phyloP scores from a whole-genome alignment of 2,888 invertebrate species.

The Cryptus viduatorius region DNA sequence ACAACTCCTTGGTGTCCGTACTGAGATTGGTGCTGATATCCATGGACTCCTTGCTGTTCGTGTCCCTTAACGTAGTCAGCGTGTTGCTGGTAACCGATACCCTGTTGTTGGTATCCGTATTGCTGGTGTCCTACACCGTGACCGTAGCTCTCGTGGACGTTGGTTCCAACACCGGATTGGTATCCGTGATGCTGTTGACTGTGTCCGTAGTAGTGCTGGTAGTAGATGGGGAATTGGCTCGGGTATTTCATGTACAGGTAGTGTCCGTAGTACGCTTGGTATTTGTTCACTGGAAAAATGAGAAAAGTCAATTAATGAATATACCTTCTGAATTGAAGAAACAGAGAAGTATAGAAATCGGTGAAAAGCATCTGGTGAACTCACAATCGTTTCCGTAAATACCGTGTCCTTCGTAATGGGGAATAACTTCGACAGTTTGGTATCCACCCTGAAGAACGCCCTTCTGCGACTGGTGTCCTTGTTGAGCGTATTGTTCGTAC shows the following conservation, averaged over 20 bases:
- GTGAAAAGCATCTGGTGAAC: background rate
- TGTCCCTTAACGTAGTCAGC: constrained; percentile 48
- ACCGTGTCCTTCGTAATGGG: constrained; percentile 71
- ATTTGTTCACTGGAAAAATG: constrained; percentile 71
- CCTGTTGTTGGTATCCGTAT: constrained; percentile 12
- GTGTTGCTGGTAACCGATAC: constrained; percentile 14
- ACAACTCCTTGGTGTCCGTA: constrained; percentile 35
- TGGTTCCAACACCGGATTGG: constrained; percentile 53
- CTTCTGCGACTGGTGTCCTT: constrained; percentile 54
- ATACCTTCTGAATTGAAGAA: background rate
- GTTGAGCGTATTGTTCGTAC: constrained; percentile 73
- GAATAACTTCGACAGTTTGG: constrained; percentile 77
- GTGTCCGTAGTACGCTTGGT: constrained; percentile 73
- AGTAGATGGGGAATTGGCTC: constrained; percentile 58
- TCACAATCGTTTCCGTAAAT: constrained; percentile 65
- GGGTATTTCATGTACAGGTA: constrained; percentile 78
- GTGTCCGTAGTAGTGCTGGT: constrained; percentile 66
- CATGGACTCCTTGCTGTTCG: constrained; percentile 40
- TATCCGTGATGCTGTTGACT: constrained; percentile 52
- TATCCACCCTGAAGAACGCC: constrained; percentile 70
- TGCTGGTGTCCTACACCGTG: constrained; percentile 35
- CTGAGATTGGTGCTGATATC: constrained; percentile 48
- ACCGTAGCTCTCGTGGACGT: constrained; percentile 61
- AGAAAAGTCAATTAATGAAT: background rate
- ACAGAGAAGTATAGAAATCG: background rate